Base-by-base conservation (phyloP, 2,797 vertebrate genomes). In the Chiroxiphia lanceolata region DNA sequence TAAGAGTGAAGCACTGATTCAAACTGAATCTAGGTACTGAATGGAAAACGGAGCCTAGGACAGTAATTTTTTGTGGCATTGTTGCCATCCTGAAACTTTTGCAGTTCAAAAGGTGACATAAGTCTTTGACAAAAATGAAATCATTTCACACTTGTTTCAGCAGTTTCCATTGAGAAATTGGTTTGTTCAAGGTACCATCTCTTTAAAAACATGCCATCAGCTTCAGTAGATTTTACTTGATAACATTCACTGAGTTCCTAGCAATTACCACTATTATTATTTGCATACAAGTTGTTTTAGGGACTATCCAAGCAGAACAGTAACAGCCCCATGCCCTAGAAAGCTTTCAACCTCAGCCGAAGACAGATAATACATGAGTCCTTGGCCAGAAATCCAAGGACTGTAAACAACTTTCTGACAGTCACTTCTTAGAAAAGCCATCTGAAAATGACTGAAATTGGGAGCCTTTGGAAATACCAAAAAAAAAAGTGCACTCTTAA, bases 21-120 rank as follows among this genome's bases (percentile, higher is more conserved):
- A 95, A 93, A 96, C 45, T 71, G 91, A 95, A 92, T 85, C 83
- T 94, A 64, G 51, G 14, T 65, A 90, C 92, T 95, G 75, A 89
- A 95, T 95, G 91, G 96, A 96, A 97, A 97, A 90, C 5, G 36
- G 90, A 93, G 57, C 45, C 57, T 78, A 47, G 86, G 80, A 68
- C 48, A 87, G 84, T 80, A 75, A 47, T 68, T 71, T 48, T 67
- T 67, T 78, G 81, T 93, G 90, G 95, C 93, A 90, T 5, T 83
- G 68, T 64, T 92, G 81, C 83, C 75, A 96, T 48, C 64, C 31
- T 36, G 93, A 95, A 94, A 93, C 95, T 94, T 89, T 44, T 1
- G 0, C 34, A 84, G 70, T 87, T 96, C 93, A 94, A 76, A 94
- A 95, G 87, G 88, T 70, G 33, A 67, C 83, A 75, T 33, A 64